These are phyloP conservation scores for Ameiurus melas DNA, from an alignment of 2,113 vertebrate genomes.

Conservation along the genomic window DNA sequence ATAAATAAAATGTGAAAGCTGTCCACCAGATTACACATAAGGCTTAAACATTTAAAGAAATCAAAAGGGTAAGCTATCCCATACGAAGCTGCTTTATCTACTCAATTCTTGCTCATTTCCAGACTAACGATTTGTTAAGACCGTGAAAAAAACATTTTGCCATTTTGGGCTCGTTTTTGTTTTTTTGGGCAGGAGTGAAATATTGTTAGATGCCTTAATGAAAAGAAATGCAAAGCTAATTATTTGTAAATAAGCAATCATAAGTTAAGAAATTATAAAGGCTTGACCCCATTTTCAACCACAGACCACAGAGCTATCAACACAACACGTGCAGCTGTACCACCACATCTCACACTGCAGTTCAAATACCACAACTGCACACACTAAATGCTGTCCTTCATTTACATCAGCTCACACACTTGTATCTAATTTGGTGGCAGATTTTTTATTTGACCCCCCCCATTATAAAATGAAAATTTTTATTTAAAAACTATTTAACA, in stretches of 20 bases:
- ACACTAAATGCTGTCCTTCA: no score
- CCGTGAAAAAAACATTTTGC: no score
- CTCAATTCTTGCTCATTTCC: no score
- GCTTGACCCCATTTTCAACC: not conserved
- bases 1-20: no score
- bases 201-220: not conserved
- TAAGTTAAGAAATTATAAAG: not conserved
- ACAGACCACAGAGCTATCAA: not conserved
- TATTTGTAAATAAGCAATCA: not conserved
- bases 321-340: not conserved
- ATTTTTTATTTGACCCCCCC: not conserved
- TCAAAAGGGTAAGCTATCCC: no score
- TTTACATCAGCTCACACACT: not conserved
- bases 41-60: no score
- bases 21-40: no score
- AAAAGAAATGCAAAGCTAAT: not conserved
- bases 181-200: not conserved
- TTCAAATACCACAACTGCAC: not conserved
- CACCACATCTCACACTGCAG: not conserved
- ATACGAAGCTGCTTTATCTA: no score
- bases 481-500: not conserved
- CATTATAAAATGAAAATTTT: not conserved
- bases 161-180: no score
- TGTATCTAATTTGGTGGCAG: not conserved
- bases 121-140: no score